phyloP scores from a whole-genome alignment of 1,140 invertebrate species.

The Danaus melanippus region DNA sequence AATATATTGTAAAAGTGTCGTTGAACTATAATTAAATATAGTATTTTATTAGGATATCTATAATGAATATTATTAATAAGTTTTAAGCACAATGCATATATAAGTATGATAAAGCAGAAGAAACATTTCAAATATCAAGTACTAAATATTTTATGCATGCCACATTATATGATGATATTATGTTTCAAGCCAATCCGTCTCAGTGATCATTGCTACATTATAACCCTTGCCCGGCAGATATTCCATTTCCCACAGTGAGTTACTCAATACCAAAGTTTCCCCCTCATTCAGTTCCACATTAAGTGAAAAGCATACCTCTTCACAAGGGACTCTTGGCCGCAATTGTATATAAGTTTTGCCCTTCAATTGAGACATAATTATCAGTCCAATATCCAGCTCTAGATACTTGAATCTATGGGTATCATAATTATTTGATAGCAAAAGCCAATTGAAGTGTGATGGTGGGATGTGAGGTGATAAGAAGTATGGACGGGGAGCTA shows the following conservation, averaged over 20 bases:
- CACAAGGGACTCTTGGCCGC: conserved; percentile 79
- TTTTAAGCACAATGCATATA: too few relatives aligned
- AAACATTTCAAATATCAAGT: too few relatives aligned
- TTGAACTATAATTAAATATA: too few relatives aligned
- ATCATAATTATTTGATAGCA: conserved; percentile 84
- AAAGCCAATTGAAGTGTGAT: conserved; percentile 85
- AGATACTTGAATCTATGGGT: conserved; percentile 81
- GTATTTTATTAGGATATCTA: too few relatives aligned
- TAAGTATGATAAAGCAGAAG: too few relatives aligned
- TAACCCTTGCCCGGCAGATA: conserved; percentile 80
- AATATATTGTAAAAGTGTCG: too few relatives aligned
- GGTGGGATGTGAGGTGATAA: conserved; percentile 82
- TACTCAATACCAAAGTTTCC: conserved; percentile 81
- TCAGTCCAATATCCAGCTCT: conserved; percentile 78
- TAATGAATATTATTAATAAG: too few relatives aligned
- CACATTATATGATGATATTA: conserved; percentile 27
- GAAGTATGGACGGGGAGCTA: conserved; percentile 83
- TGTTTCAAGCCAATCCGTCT: conserved; percentile 79
- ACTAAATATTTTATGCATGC: too few relatives aligned
- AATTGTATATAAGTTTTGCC: conserved; percentile 79
- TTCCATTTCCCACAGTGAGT: conserved; percentile 83
- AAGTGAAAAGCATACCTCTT: conserved; percentile 77
- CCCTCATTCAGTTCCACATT: conserved; percentile 78
- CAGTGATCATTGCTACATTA: conserved; percentile 83
- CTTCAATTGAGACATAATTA: conserved; percentile 82